Base-by-base conservation (phyloP, 2,888 invertebrate species). In the Amiota minor region DNA sequence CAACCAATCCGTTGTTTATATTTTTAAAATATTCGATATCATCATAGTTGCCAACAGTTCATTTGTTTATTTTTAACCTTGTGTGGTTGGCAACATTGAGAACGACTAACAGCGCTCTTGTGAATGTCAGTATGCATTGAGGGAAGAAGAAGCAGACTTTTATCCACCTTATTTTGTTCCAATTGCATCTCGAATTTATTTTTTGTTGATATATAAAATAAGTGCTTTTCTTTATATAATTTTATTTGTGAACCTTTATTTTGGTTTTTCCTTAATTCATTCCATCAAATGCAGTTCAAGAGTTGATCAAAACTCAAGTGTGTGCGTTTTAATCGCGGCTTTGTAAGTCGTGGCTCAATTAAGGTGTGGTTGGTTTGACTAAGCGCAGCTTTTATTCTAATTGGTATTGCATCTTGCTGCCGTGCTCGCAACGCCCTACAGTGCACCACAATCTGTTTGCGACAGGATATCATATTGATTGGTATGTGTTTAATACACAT, bases 281-380 rank as follows among this genome's bases (percentile, higher is more conserved):
- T 53, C 16, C n/a, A 53, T 16, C 16, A 16, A 14, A 16, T 53
- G 9, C 12, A 9, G n/a, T 53, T 53, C 14, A n/a, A 53, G 9
- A 16, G 6, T 2, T 12, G n/a, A 59, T 16, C 16, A 59, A 20
- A 20, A 18, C 11, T 59, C 18, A 20, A 11, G 2, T 11, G 9
- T 59, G 59, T 2, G 20, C 10, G 47, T n/a, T 45, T 47, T 14
- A 65, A 65, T 47, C 47, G 8, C 16, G 59, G 47, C 49, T 65
- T 2, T 9, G 18, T 35, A 56, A 59, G 9, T 70, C 35, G 14
- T 56, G 23, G 65, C 64, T 71, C 16, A 75, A 74, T 83, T 81
- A 83, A 83, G 83, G 83, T 85, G 83, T 83, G 83, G 83, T 83
- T 83, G 69, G 65, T 20, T 77, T 79, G 77, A 74, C 77, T 84